These are phyloP conservation scores for Helicoverpa zea DNA, from an alignment of 1,140 invertebrate species.

Conservation along the genomic window DNA sequence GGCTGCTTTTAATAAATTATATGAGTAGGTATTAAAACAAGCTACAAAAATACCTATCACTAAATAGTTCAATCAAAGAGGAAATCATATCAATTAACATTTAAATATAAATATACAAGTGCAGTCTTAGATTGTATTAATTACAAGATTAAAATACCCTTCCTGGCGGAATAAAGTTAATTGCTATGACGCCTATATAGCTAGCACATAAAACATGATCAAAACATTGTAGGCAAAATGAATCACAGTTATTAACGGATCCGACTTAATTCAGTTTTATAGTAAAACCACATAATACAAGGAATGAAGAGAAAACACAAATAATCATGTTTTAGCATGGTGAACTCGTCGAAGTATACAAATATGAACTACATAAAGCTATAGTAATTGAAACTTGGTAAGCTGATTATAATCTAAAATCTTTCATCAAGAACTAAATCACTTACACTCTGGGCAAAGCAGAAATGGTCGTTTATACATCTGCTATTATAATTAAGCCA, in stretches of 20 bases:
- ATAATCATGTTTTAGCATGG: not conserved
- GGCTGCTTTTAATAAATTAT: not conserved
- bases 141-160: not conserved
- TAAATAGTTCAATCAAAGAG: slow-evolving; percentile 5
- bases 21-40: not conserved
- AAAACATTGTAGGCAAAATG: slow-evolving; percentile 21
- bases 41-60: not conserved
- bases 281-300: slow-evolving; percentile 26
- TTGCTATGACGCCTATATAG: not conserved
- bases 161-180: slow-evolving; percentile 11
- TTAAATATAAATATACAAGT: not conserved
- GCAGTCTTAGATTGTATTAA: not conserved
- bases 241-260: slow-evolving; percentile 34
- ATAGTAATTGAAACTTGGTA: no score
- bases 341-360: no score
- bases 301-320: slow-evolving; percentile 18
- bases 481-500: no score
- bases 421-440: not conserved
- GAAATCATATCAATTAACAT: slow-evolving; percentile 9
- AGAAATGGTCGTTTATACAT: not conserved
- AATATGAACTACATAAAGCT: no score
- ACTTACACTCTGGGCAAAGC: no score
- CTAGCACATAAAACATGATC: slow-evolving; percentile 17
- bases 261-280: slow-evolving; percentile 32
- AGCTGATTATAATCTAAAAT: not conserved